Conservation (phyloP, 2,113 vertebrate genomes). For the Archocentrus centrarchus region DNA sequence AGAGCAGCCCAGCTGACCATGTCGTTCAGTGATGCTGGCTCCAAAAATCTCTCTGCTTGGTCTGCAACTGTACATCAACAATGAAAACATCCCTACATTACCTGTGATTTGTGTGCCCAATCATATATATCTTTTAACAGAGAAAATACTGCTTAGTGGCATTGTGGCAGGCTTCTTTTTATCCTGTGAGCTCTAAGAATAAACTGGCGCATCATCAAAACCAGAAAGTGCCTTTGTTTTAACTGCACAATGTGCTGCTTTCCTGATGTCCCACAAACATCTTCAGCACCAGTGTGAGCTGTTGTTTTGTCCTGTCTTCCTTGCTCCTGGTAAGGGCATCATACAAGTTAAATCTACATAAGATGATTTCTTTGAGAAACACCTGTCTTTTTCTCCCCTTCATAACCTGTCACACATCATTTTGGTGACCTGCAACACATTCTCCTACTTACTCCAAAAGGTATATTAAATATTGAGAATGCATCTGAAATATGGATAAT, state of each 20-base stretch:
- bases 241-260: background rate
- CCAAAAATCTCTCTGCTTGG: slow-evolving; percentile 15
- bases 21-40: background rate
- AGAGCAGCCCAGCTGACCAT: slow-evolving; percentile 22
- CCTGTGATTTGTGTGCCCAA: background rate
- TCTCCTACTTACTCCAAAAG: background rate
- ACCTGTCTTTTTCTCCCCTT: slow-evolving; percentile 11
- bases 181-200: background rate
- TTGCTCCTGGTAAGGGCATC: slow-evolving; percentile 50
- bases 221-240: background rate
- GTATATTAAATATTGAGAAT: background rate
- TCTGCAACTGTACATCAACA: background rate
- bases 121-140: background rate
- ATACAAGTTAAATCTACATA: slow-evolving; percentile 49
- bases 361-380: slow-evolving; percentile 49
- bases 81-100: background rate
- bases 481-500: background rate
- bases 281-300: background rate
- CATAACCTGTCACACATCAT: slow-evolving; percentile 41
- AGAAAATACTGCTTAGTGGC: background rate
- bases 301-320: slow-evolving; percentile 8
- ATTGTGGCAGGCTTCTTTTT: background rate
- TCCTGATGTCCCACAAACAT: background rate
- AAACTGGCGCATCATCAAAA: background rate
- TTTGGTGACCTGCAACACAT: slow-evolving; percentile 3